phyloP scores from a whole-genome alignment of 2,888 invertebrate genomes.

The Athripsodes cinereus region DNA sequence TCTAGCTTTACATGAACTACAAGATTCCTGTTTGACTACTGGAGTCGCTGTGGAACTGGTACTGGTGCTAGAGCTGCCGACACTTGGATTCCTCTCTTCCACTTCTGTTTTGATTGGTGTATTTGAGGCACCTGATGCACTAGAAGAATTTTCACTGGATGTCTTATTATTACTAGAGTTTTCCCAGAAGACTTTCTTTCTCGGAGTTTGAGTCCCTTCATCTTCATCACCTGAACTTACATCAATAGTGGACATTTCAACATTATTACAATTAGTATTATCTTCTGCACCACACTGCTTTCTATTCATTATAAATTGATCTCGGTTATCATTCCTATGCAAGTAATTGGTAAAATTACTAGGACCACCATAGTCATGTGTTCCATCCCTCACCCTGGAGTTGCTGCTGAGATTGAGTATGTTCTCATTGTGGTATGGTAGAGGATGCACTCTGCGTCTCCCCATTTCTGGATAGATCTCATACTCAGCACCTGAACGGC shows the following conservation, averaged over 20 bases:
- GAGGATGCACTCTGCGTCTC: slow-evolving; percentile 17
- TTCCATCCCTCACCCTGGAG: slow-evolving; percentile 18
- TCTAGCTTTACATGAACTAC: background rate
- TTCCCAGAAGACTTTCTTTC: slow-evolving; percentile 15
- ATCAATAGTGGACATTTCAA: slow-evolving; percentile 35
- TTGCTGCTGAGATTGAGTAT: slow-evolving; percentile 24
- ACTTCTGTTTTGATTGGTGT: slow-evolving; percentile 11
- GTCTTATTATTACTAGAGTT: slow-evolving; percentile 8
- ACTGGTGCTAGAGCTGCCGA: no score
- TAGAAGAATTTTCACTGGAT: background rate
- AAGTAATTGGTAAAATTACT: slow-evolving; percentile 24
- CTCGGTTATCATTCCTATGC: slow-evolving; percentile 15
- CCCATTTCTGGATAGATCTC: slow-evolving; percentile 12
- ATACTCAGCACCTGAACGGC: slow-evolving; percentile 6
- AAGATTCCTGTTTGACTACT: slow-evolving; percentile 10
- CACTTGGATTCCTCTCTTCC: background rate
- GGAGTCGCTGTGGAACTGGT: background rate
- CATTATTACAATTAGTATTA: slow-evolving; percentile 1
- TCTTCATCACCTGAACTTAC: slow-evolving; percentile 50
- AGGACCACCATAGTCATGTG: slow-evolving; percentile 16
- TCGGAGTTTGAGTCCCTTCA: slow-evolving; percentile 29
- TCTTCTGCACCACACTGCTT: background rate
- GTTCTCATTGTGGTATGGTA: slow-evolving; percentile 24
- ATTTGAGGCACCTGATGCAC: slow-evolving; percentile 1
- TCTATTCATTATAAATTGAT: background rate